Percentiles rank a stretch among this genome's conserved stretches.
These are phyloP conservation scores for Taenioides sp. DNA, from an alignment of 2,797 vertebrate species.

Conservation along the genomic window DNA sequence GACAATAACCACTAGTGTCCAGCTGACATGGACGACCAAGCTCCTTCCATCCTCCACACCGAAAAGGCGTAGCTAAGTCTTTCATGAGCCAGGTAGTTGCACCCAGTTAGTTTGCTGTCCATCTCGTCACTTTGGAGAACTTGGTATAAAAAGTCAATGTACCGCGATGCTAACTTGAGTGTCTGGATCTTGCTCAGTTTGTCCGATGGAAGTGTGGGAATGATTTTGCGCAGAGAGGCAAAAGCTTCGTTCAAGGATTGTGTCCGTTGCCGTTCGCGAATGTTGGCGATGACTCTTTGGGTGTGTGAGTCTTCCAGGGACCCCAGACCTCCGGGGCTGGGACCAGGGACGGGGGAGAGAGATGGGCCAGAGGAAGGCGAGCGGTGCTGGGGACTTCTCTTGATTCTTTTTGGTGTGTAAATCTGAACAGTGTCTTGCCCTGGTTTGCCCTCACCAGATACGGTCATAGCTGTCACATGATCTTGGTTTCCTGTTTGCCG, in stretches of 20 bases:
- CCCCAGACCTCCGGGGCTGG: slow-evolving; percentile 54
- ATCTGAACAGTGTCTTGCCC: slow-evolving; percentile 41
- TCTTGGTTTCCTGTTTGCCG: slow-evolving; percentile 67
- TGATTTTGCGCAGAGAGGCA: slow-evolving; percentile 87
- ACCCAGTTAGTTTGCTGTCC: slow-evolving; percentile 85
- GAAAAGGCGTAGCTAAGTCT: slow-evolving; percentile 93
- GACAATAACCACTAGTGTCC: slow-evolving; percentile 77
- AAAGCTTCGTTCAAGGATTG: slow-evolving; percentile 92
- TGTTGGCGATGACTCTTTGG: slow-evolving; percentile 88
- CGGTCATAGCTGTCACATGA: slow-evolving; percentile 16
- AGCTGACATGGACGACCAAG: slow-evolving; percentile 90
- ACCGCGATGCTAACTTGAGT: slow-evolving; percentile 88
- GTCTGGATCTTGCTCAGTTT: slow-evolving; percentile 96
- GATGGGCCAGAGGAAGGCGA: slow-evolving; percentile 57
- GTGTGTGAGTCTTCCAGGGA: slow-evolving; percentile 82
- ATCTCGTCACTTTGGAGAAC: slow-evolving; percentile 89
- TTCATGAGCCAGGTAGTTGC: slow-evolving; percentile 90
- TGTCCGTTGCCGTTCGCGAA: slow-evolving; percentile 88
- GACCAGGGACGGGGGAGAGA: slow-evolving; percentile 59
- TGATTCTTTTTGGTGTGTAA: slow-evolving; percentile 74
- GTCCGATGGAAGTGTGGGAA: slow-evolving; percentile 90
- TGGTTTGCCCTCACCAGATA: slow-evolving; percentile 28
- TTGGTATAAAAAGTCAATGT: slow-evolving; percentile 93
- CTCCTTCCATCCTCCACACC: slow-evolving; percentile 95
- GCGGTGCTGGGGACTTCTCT: slow-evolving; percentile 74